These are phyloP conservation scores for Sus cebifrons DNA, from an alignment of 2,797 vertebrate species.

Conservation along the genomic window DNA sequence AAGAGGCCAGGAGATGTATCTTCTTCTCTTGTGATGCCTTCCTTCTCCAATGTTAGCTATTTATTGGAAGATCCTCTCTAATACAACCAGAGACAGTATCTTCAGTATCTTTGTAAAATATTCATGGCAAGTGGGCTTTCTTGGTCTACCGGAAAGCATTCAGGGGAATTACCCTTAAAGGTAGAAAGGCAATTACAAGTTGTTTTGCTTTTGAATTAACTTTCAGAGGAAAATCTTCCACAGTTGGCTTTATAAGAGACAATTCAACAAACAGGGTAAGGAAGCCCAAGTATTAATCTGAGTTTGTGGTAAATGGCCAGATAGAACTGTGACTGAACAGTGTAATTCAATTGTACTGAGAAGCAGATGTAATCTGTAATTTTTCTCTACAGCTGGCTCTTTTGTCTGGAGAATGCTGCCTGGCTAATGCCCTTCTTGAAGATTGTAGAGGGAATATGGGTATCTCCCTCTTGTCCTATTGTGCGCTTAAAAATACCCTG, in stretches of 20 bases:
- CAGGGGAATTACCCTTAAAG: not conserved
- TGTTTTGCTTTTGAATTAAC: slow-evolving; percentile 42
- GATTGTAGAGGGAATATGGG: not conserved
- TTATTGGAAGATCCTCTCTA: not conserved
- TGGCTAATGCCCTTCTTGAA: not conserved
- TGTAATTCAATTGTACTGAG: slow-evolving; percentile 36
- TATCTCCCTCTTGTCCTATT: not conserved
- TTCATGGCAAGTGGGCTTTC: not conserved
- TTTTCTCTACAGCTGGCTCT: slow-evolving; percentile 27
- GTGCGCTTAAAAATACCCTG: not conserved
- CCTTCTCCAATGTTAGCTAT: not conserved
- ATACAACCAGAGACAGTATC: not conserved
- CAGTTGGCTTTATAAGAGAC: slow-evolving; percentile 45
- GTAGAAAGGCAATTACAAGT: slow-evolving; percentile 21
- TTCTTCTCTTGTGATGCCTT: not conserved
- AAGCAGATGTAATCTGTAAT: slow-evolving; percentile 32
- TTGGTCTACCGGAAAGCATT: not conserved
- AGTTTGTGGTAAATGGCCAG: not conserved
- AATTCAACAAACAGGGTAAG: not conserved
- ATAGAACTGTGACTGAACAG: not conserved
- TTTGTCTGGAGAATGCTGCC: slow-evolving; percentile 36
- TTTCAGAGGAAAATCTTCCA: slow-evolving; percentile 18
- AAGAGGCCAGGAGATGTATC: not conserved
- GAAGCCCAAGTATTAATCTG: not conserved
- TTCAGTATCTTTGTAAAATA: not conserved